A percentile compares a stretch with the other conserved stretches of the same genome.
Evolutionary conservation across 2,888 invertebrate genomes (phyloP).

Genomic region (Diloba caeruleocephala): DNA sequence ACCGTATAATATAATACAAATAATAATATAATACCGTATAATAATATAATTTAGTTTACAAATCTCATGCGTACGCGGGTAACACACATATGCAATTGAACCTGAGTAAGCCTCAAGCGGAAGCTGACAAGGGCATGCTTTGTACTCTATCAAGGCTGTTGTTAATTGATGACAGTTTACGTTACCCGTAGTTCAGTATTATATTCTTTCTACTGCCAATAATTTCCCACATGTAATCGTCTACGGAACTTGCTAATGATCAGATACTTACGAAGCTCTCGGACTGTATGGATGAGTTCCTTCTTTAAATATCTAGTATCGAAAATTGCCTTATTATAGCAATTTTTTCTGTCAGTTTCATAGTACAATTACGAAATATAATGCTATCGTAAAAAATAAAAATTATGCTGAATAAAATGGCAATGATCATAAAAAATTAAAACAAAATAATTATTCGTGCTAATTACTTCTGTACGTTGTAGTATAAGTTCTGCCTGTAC

Average conservation of each 20-base stretch:
- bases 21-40: not conserved
- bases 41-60: constrained; percentile 1
- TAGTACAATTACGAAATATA: too few relatives aligned
- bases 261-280: constrained; percentile 1
- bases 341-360: too few relatives aligned
- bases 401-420: too few relatives aligned
- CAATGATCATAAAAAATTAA: too few relatives aligned
- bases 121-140: constrained; percentile 65
- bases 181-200: constrained; percentile 34
- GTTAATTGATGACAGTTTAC: constrained; percentile 44
- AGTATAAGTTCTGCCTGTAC: too few relatives aligned
- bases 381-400: too few relatives aligned
- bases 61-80: constrained; percentile 15
- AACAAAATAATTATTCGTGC: too few relatives aligned
- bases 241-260: constrained; percentile 15
- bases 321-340: too few relatives aligned
- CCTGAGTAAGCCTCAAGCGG: constrained; percentile 60
- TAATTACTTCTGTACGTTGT: too few relatives aligned
- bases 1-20: not conserved
- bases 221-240: constrained; percentile 5
- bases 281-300: constrained; percentile 28
- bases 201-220: not conserved
- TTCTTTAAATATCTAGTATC: constrained; percentile 9
- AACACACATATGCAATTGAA: constrained; percentile 42
- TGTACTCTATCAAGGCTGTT: constrained; percentile 49